Conservation (phyloP, 1,140 invertebrate species). For the Zaprionus gabonicus region DNA sequence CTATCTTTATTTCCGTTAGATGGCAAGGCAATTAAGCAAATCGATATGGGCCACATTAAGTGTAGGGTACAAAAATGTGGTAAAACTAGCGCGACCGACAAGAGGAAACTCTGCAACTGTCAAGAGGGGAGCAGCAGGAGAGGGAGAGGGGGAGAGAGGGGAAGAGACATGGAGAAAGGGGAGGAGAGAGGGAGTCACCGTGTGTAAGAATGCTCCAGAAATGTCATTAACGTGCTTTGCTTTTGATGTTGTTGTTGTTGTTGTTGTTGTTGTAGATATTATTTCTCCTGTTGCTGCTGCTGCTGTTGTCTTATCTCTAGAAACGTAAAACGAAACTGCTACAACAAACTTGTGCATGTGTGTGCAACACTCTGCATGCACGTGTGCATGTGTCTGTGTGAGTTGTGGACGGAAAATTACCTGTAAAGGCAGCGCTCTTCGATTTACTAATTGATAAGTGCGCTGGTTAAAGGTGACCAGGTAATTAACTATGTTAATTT, state of each 20-base stretch:
- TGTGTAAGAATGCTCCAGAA: conserved; percentile 67
- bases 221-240: conserved; percentile 70
- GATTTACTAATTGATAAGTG: conserved; percentile 66
- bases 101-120: not conserved
- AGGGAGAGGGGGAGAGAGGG: not conserved
- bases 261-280: conserved; percentile 10
- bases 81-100: conserved; percentile 68
- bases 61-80: conserved; percentile 62
- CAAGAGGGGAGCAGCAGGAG: not conserved
- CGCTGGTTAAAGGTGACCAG: conserved; percentile 26
- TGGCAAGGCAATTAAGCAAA: conserved; percentile 22
- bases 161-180: not conserved
- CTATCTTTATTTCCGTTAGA: not conserved
- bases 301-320: conserved; percentile 54
- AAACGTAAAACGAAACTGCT: conserved; percentile 54
- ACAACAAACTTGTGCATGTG: conserved; percentile 12
- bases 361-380: conserved; percentile 5
- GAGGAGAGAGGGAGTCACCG: conserved; percentile 13
- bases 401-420: conserved; percentile 58
- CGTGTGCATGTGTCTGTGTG: conserved; percentile 9
- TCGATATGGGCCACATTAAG: conserved; percentile 10
- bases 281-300: conserved; percentile 24
- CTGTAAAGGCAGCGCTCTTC: conserved; percentile 61
- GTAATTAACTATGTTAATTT: conserved; percentile 73
- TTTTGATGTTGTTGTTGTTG: conserved; percentile 46